Conservation (phyloP, 2,797 vertebrate genomes). For the Orientallactaga sibirica region DNA sequence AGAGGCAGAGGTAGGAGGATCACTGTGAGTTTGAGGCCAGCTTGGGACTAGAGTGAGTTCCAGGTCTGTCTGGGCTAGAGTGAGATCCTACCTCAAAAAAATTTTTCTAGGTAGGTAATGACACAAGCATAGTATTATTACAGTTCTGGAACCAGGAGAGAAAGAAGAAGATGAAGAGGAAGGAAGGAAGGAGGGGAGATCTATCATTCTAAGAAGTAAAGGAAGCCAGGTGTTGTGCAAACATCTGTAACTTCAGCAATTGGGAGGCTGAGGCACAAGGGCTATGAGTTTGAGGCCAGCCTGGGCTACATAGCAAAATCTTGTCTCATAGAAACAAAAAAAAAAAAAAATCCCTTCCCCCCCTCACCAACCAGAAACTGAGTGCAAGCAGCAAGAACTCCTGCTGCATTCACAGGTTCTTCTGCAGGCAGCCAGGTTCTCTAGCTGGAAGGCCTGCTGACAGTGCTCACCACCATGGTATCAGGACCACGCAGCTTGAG, state of each 20-base stretch:
- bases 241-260: not conserved
- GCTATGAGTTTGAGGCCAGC: not conserved
- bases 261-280: not conserved
- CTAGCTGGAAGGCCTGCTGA: conserved; percentile 49
- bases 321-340: not conserved
- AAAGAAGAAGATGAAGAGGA: not conserved
- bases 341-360: not conserved
- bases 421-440: conserved; percentile 60
- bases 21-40: too few species aligned
- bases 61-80: too few species aligned
- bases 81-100: too few species aligned
- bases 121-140: too few species aligned
- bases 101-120: not conserved
- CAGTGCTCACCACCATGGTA: not conserved
- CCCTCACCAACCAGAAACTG: not conserved
- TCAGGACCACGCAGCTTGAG: not conserved
- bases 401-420: not conserved
- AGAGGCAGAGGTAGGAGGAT: too few species aligned
- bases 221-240: not conserved
- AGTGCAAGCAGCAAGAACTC: not conserved
- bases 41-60: too few species aligned
- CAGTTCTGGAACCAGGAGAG: not conserved
- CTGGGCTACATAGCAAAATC: not conserved
- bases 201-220: not conserved
- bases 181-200: not conserved